Base-by-base conservation (phyloP, 1,140 invertebrate species). In the Neelides sp. region DNA sequence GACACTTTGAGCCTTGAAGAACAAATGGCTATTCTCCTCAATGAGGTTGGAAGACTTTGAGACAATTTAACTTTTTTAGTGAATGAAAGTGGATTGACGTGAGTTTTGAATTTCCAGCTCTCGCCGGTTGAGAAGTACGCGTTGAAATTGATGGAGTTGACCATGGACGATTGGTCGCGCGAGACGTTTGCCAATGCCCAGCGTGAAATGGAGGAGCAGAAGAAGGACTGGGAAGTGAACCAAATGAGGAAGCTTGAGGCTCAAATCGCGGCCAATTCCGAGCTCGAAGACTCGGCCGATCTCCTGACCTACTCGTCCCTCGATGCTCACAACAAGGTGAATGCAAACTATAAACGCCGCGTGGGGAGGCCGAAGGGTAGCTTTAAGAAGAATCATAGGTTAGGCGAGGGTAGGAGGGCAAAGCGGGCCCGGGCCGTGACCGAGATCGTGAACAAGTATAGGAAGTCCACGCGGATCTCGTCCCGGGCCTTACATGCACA, bases 81-180 rank as follows among this genome's bases (percentile, higher is more conserved):
- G 8, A 20, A 10, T 40, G 17, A 40, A 10, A 8, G 8, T 40
- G 19, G 12, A 17, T 17, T 50, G 15, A 48, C 35, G 2, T 46
- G 26, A 42, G 39, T 63, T 54, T 42, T 26, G 58, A 48, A 61
- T 57, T 53, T 66, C 20, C 69, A 96, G 90, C 68, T 98, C 23
- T 83, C 82, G 23, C 83, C 86, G 1, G 80, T 98, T 45, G 92
- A 97, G 69, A 76, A 81, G 43, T 97, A 94, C 69, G 94, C 93
- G 17, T 85, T 97, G 75, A 76, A 78, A 19, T 84, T 91, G 61
- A 79, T 96, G 50, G 94, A 97, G 69, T 77, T 77, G 45, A 80
- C 80, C 12, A 87, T 91, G 66, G 85, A 86, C 15, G 83, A 81
- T 3, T 84, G 83, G 67, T 80, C 80, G 23, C 80, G 81, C 2